Evolutionary conservation across 2,888 invertebrate genomes (phyloP).

Genomic region (Erebia ligea): DNA sequence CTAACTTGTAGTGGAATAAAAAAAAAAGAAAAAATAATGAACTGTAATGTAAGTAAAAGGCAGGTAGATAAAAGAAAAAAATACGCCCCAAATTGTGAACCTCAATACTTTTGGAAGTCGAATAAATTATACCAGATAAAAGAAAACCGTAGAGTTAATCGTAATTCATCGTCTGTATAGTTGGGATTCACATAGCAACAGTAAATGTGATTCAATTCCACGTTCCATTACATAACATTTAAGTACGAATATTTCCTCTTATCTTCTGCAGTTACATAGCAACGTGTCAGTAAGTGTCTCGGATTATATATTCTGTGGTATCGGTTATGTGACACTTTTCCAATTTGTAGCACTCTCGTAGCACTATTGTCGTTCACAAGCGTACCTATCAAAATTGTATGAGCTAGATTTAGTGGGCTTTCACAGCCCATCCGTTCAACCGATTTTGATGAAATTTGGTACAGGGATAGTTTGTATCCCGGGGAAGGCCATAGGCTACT

Average conservation of each 20-base stretch:
- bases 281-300: neutral
- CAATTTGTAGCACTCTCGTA: conserved; percentile 4
- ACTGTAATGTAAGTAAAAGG: no score
- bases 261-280: neutral
- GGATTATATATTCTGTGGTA: neutral
- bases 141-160: neutral
- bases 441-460: no score
- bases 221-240: neutral
- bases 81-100: neutral
- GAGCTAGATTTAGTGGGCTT: no score
- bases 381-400: no score
- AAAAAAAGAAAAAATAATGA: no score
- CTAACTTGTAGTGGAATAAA: no score
- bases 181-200: neutral
- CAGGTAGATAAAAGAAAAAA: neutral
- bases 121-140: neutral
- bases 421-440: no score
- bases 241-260: conserved; percentile 1
- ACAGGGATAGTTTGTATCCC: no score
- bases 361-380: conserved; percentile 5
- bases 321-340: conserved; percentile 11
- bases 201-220: neutral
- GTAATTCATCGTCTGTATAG: neutral
- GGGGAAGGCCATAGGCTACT: no score
- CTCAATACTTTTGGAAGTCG: no score